Evolutionary conservation across 2,113 vertebrate species (phyloP).

Genomic region (Neogobius melanostomus): DNA sequence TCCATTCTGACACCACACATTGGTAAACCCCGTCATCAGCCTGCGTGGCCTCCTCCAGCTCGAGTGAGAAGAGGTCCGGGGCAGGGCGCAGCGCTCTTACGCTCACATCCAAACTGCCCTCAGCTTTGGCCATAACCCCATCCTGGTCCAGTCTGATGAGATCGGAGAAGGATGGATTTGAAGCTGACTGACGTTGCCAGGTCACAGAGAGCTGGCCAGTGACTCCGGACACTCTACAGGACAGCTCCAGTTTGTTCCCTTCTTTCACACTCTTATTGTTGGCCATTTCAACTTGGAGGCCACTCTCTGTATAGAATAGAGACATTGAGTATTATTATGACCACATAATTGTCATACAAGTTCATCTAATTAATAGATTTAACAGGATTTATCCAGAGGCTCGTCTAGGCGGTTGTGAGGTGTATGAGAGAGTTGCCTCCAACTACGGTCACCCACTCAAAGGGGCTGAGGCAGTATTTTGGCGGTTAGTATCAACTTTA

Average conservation of each 20-base stretch:
- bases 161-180: not conserved
- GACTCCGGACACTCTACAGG: slow-evolving; percentile 69
- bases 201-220: slow-evolving; percentile 69
- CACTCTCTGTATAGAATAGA: slow-evolving; percentile 67
- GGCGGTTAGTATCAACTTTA: no score
- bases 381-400: no score
- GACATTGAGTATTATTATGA: not conserved
- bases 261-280: slow-evolving; percentile 24
- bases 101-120: slow-evolving; percentile 17
- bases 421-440: no score
- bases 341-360: no score
- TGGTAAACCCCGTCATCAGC: slow-evolving; percentile 69
- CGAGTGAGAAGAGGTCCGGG: slow-evolving; percentile 69
- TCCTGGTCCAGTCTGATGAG: slow-evolving; percentile 73
- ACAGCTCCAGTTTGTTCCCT: slow-evolving; percentile 72
- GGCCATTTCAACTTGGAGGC: slow-evolving; percentile 61
- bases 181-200: slow-evolving; percentile 75
- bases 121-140: slow-evolving; percentile 59
- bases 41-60: slow-evolving; percentile 61
- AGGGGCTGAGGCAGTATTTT: no score
- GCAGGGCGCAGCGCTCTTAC: slow-evolving; percentile 58
- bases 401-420: no score
- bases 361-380: no score
- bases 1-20: slow-evolving; percentile 76
- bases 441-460: no score